phyloP scores from a whole-genome alignment of 2,888 invertebrate species.

The Neuroscelio doddi region DNA sequence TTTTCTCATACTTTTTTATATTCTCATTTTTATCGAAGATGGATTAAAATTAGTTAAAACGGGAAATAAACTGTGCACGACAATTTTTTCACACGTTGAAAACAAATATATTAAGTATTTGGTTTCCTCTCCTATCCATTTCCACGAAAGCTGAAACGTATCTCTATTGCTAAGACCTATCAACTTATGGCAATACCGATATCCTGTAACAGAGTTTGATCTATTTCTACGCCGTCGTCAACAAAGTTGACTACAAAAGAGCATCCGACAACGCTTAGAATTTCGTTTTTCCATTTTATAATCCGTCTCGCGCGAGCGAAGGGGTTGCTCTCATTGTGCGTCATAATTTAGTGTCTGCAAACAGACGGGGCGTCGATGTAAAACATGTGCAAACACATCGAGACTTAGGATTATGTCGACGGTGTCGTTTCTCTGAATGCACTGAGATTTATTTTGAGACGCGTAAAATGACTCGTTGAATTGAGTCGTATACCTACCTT shows the following conservation, averaged over 20 bases:
- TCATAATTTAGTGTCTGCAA: constrained; percentile 72
- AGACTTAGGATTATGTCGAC: constrained; percentile 45
- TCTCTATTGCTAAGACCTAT: no score
- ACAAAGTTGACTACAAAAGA: constrained; percentile 41
- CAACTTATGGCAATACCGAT: no score
- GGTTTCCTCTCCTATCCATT: no score
- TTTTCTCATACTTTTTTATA: no score
- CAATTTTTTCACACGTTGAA: no score
- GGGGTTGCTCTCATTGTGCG: constrained; percentile 67
- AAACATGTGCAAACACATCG: constrained; percentile 61
- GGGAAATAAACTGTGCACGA: no score
- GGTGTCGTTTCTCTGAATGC: constrained; percentile 46
- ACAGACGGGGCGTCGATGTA: constrained; percentile 66
- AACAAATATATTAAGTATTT: no score
- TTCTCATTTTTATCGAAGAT: no score
- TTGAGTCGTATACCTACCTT: constrained; percentile 54
- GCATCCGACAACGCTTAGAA: constrained; percentile 40
- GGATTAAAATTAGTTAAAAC: no score
- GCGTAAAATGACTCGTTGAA: constrained; percentile 60
- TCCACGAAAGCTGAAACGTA: no score
- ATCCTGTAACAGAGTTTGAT: no score
- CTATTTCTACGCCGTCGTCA: constrained; percentile 10
- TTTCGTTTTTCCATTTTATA: constrained; percentile 62
- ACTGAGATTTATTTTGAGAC: constrained; percentile 60
- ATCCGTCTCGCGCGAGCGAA: constrained; percentile 62